Evolutionary conservation across 2,797 vertebrate species (phyloP), one percentile per base, ranked within the genome.

Genomic region (Acanthurus lineatus): DNA sequence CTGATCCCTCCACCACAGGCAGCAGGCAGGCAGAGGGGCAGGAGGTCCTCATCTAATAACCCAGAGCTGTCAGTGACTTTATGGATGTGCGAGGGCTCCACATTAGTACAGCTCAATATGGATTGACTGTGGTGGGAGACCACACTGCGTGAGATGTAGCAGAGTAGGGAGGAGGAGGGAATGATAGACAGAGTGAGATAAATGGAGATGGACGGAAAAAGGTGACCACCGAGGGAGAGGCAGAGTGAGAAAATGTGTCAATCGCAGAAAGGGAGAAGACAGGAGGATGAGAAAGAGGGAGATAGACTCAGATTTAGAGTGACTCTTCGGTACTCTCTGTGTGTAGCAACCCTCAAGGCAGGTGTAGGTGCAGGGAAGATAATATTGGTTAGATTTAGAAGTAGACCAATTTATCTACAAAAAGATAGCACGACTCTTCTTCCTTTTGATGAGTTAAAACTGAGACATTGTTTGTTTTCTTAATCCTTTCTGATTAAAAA

Each of bases 81-180:
- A 88, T 82, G 71, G 87, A 91, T 84, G 83, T 69, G 83, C 60
- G 17, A 90, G 71, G 83, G 72, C 86, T 89, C 82, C 85, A 82
- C 85, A 90, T 86, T 84, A 85, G 85, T 68, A 73, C 85, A 73
- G 84, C 84, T 91, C 89, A 89, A 86, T 89, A 90, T 69, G 81
- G 70, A 90, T 71, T 48, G 81, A 87, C 78, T 86, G 83, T 68
- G 82, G 82, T 74, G 73, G 82, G 76, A 88, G 85, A 90, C 87
- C 85, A 85, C 90, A 90, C 77, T 66, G 79, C 3, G 69, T 57
- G 83, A 86, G 83, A 80, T 11, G 1, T 65, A 72, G 81, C 65
- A 76, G 78, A 73, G 73, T 22, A 14, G 68, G 79, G 72, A 78
- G 71, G 67, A 72, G 71, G 72, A 58, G 48, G 63, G 69, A 72